A percentile compares a stretch with the other conserved stretches of the same genome.
These are phyloP conservation scores for Lasiurus cinereus DNA, from an alignment of 2,113 vertebrate species.

Conservation along the genomic window DNA sequence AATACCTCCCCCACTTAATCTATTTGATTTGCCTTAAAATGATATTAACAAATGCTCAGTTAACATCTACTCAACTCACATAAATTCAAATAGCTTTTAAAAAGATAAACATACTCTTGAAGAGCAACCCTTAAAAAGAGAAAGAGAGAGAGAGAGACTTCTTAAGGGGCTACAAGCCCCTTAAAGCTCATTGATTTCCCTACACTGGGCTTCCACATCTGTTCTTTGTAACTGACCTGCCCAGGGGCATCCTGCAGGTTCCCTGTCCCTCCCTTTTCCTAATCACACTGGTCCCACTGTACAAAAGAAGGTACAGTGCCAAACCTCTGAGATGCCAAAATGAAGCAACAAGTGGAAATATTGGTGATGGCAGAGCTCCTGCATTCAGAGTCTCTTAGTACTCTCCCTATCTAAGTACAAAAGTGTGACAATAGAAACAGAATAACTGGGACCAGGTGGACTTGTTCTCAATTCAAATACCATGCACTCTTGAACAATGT, in stretches of 20 bases:
- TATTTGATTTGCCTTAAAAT: neutral
- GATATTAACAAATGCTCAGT: neutral
- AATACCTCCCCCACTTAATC: neutral
- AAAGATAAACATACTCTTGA: neutral
- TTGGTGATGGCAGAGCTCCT: rapidly evolving
- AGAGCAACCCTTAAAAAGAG: neutral
- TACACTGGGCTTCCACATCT: rapidly evolving
- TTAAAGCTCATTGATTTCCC: neutral
- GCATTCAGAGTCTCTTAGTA: neutral
- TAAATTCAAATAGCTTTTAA: slow-evolving; percentile 10
- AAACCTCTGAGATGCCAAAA: neutral
- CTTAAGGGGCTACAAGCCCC: neutral
- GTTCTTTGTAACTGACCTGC: neutral
- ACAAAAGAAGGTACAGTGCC: neutral
- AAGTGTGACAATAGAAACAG: neutral
- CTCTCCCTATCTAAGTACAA: neutral
- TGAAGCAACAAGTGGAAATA: neutral
- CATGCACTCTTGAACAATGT: neutral
- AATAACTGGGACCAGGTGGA: neutral
- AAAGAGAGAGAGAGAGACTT: neutral
- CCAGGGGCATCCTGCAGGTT: neutral
- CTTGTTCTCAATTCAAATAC: neutral
- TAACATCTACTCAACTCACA: neutral
- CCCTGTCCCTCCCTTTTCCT: neutral
- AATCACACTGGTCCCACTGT: neutral